phyloP scores from a whole-genome alignment of 2,888 invertebrate genomes.

The Drosophila neonasuta region DNA sequence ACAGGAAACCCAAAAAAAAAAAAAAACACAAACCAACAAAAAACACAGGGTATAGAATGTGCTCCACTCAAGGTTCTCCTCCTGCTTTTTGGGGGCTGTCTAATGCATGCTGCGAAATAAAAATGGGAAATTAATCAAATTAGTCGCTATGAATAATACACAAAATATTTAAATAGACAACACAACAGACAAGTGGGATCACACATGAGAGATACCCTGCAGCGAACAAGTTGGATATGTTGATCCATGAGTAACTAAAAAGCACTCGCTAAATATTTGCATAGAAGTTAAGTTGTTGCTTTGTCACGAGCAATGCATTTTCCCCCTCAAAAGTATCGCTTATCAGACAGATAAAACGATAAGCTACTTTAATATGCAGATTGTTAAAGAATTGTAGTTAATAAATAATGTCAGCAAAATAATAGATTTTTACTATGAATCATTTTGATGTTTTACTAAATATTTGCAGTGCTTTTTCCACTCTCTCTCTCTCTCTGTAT shows the following conservation, averaged over 20 bases:
- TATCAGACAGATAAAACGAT: constrained; percentile 29
- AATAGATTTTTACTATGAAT: neutral
- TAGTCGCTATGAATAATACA: constrained; percentile 1
- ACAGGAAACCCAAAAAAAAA: neutral
- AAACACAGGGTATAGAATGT: constrained; percentile 2
- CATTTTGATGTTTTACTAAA: neutral
- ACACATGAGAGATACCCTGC: constrained; percentile 2
- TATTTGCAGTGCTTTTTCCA: neutral
- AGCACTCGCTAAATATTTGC: constrained; percentile 4
- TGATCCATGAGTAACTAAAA: constrained; percentile 3
- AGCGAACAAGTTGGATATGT: neutral
- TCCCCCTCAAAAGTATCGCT: constrained; percentile 3
- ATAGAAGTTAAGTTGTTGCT: constrained; percentile 3
- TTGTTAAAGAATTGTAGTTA: constrained; percentile 20
- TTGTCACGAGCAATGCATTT: constrained; percentile 6
- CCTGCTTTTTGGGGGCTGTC: neutral
- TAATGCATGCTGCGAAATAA: constrained; percentile 33
- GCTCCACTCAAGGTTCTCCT: neutral
- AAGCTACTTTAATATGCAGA: constrained; percentile 20
- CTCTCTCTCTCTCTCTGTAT: neutral
- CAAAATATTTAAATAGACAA: neutral
- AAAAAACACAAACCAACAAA: too few species aligned
- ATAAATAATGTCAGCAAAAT: neutral
- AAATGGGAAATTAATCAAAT: constrained; percentile 3
- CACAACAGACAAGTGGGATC: neutral